Evolutionary conservation across 2,888 invertebrate genomes (phyloP), one percentile per base, ranked within the genome.

Genomic region (Polyploca ridens): DNA sequence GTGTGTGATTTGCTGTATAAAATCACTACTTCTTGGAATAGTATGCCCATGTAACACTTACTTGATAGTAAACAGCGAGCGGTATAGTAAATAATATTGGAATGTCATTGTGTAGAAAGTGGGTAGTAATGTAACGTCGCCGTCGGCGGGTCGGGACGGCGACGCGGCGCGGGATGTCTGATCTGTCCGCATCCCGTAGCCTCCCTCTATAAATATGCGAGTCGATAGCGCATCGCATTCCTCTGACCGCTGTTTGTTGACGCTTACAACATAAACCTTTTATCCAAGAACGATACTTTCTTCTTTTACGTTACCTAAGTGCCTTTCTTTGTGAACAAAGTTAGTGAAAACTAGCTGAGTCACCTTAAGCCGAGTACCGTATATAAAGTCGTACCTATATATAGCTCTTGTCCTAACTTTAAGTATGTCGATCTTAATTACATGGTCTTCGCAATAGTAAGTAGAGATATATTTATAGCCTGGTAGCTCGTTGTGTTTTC

Each of bases 151-250:
- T 19, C 11, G 41, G 41, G 41, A 13, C 41, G 63, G 57, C 66
- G 46, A 6, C 46, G 46, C 63, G 69, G 66, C 67, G 63, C 60
- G 65, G 13, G 64, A 63, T 70, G 74, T 69, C 75, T 80, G 72
- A 76, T 83, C 78, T 77, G 80, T 59, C 76, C 76, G 68, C 75
- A 70, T 67, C 74, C 80, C 63, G 65, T 75, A 70, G 69, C 71
- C 81, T 76, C 79, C 81, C 81, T 79, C 83, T 84, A 85, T 87
- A 88, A 86, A 87, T 87, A 85, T 82, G 78, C 79, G 74, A 87
- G 84, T 87, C 87, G 84, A 88, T 85, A 87, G 79, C 82, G 79
- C 84, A 83, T 81, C 78, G 79, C 78, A 82, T 82, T 81, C 79
- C 79, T 77, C 75, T 78, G 76, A 66, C 79, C 75, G 69, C 72